Evolutionary conservation across 2,113 vertebrate genomes (phyloP).

Genomic region (Collichthys lucidus): DNA sequence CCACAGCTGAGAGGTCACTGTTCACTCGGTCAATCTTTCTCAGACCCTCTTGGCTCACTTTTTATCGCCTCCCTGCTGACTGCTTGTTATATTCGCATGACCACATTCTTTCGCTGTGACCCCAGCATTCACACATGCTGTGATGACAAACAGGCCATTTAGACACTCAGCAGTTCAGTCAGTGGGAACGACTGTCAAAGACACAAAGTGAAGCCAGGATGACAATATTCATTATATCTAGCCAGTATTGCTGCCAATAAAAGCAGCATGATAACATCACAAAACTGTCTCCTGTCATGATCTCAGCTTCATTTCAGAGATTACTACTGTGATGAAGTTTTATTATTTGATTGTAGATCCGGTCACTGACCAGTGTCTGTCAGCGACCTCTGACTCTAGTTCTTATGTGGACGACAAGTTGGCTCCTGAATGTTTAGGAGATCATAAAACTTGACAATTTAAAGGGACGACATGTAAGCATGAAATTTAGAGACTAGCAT

Average conservation of each 20-base stretch:
- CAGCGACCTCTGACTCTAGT: slow-evolving; percentile 22
- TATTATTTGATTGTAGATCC: slow-evolving; percentile 12
- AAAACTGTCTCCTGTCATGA: slow-evolving; percentile 2
- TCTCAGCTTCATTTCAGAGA: slow-evolving; percentile 13
- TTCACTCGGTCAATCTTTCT: slow-evolving; percentile 46
- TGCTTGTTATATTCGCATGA: slow-evolving; percentile 55
- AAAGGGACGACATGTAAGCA: slow-evolving; percentile 17
- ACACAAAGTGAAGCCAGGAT: slow-evolving; percentile 40
- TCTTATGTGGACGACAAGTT: slow-evolving; percentile 28
- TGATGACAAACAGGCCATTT: slow-evolving; percentile 75
- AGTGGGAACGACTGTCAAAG: slow-evolving; percentile 57
- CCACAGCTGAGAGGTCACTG: slow-evolving; percentile 20
- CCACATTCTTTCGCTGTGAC: slow-evolving; percentile 71
- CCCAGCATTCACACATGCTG: slow-evolving; percentile 62
- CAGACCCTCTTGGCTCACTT: slow-evolving; percentile 33
- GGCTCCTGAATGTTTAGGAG: slow-evolving; percentile 58
- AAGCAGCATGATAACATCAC: slow-evolving; percentile 32
- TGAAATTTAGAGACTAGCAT: slow-evolving; percentile 34
- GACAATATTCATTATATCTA: slow-evolving; percentile 57
- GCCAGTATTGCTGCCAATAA: slow-evolving; percentile 37
- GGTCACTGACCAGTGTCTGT: slow-evolving; percentile 13
- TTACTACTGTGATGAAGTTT: slow-evolving; percentile 1
- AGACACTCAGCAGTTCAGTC: slow-evolving; percentile 57
- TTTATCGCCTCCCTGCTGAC: slow-evolving; percentile 61
- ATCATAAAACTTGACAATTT: slow-evolving; percentile 64